Conservation (phyloP, 2,797 vertebrate species). For the Varecia variegata region DNA sequence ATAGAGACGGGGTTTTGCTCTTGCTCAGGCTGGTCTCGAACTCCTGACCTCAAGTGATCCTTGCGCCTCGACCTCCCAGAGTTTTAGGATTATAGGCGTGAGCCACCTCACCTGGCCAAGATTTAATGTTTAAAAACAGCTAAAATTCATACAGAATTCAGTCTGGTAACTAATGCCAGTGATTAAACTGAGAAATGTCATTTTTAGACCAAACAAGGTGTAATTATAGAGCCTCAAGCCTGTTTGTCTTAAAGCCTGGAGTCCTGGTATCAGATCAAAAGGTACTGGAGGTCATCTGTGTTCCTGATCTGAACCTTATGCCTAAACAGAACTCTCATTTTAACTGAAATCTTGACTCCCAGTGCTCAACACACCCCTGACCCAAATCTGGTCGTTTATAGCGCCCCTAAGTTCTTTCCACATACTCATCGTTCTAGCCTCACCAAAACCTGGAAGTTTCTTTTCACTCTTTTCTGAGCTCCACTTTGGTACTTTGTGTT, state of each 20-base stretch:
- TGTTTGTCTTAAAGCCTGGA: neutral
- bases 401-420: neutral
- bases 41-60: too few relatives aligned
- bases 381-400: neutral
- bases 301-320: neutral
- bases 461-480: neutral
- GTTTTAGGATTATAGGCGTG: too few relatives aligned
- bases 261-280: neutral
- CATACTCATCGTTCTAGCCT: neutral
- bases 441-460: neutral
- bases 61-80: too few relatives aligned
- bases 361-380: neutral
- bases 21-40: too few relatives aligned
- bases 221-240: constrained; percentile 24
- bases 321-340: neutral
- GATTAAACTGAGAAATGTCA: constrained; percentile 1
- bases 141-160: neutral
- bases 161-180: neutral
- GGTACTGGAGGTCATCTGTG: neutral
- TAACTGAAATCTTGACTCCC: neutral
- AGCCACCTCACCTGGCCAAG: too few relatives aligned
- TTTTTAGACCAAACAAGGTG: neutral
- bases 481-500: neutral
- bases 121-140: constrained; percentile 16
- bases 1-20: too few relatives aligned